Base-by-base conservation (phyloP, 2,113 vertebrate genomes). In the Gopherus evgoodei region DNA sequence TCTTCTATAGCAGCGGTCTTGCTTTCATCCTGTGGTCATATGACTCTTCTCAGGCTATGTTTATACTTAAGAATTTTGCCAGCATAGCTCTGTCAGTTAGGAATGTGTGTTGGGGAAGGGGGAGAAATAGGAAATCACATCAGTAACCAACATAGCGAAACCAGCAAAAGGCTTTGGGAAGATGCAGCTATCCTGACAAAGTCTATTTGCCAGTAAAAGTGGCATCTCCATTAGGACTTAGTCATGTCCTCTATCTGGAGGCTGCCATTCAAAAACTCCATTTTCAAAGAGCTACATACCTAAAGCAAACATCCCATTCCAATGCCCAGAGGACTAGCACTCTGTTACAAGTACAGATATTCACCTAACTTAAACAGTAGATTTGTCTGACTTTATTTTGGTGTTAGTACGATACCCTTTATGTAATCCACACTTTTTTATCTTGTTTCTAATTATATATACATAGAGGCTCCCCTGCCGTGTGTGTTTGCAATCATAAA, bases 201-300 rank as follows among this genome's bases (percentile, higher is more conserved):
- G 7, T 69, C 89, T 38, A 29, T 91, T 86, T 81, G 9, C 29
- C 91, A 29, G 4, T 80, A 2, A n/a, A 69, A n/a, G 62, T 4
- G 8, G 16, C 62, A 69, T 69, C 62, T 69, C 35, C 35, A 16
- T 31, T 69, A 69, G 35, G 62, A n/a, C 17, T 80, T 56, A 72
- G 83, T 88, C 69, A 56, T n/a, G 22, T 86, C 83, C 91, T 90
- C 35, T 87, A 79, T 44, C 65, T 78, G 87, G 22, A 35, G 62
- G 54, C 69, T 80, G 47, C 52, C 29, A 22, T 84, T 89, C 52
- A 59, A 84, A 89, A 81, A 35, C 10, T 69, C 57, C 5, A 90
- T 38, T 82, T 84, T 38, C 21, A 38, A 87, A 80, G 47, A 17
- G 5, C 2, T 91, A 83, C 79, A 5, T 65, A n/a, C 42, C 42